These are phyloP conservation scores for Choristoneura fumiferana DNA, from an alignment of 1,140 invertebrate species.

Conservation along the genomic window DNA sequence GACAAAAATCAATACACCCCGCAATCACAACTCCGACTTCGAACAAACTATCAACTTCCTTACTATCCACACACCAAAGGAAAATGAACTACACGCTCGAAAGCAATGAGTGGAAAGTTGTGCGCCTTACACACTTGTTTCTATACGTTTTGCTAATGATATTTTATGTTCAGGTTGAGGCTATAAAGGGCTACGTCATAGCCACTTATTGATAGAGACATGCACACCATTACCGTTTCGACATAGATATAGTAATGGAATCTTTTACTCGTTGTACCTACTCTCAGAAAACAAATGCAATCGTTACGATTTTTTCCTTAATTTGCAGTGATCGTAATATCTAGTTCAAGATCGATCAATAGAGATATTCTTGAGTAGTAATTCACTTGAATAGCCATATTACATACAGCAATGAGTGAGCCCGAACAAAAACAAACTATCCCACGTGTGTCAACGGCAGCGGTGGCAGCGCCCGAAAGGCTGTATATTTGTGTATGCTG, in stretches of 20 bases:
- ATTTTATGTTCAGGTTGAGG: constrained; percentile 30
- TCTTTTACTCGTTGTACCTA: not conserved
- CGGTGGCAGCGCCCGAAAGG: constrained; percentile 37
- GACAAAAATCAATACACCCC: constrained; percentile 44
- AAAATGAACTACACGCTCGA: not conserved
- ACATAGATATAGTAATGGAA: not conserved
- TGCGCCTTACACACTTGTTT: not conserved
- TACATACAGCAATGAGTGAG: constrained; percentile 13
- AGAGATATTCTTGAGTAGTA: constrained; percentile 22
- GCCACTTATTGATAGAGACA: constrained; percentile 24
- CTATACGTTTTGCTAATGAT: constrained; percentile 17
- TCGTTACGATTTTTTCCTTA: not conserved
- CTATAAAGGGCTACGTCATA: constrained; percentile 50
- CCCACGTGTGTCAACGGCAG: constrained; percentile 49
- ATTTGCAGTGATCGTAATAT: not conserved
- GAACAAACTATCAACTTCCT: constrained; percentile 17
- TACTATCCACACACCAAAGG: not conserved
- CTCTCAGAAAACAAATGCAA: not conserved
- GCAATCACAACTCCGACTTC: constrained; percentile 26
- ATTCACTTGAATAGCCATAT: constrained; percentile 30
- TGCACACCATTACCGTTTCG: constrained; percentile 6
- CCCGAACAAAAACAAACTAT: constrained; percentile 39
- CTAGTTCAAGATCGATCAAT: too few relatives aligned
- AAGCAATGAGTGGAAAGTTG: not conserved
- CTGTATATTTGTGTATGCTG: constrained; percentile 62